These are phyloP conservation scores for Crax fasciolata DNA, from an alignment of 2,797 vertebrate species.

Conservation along the genomic window DNA sequence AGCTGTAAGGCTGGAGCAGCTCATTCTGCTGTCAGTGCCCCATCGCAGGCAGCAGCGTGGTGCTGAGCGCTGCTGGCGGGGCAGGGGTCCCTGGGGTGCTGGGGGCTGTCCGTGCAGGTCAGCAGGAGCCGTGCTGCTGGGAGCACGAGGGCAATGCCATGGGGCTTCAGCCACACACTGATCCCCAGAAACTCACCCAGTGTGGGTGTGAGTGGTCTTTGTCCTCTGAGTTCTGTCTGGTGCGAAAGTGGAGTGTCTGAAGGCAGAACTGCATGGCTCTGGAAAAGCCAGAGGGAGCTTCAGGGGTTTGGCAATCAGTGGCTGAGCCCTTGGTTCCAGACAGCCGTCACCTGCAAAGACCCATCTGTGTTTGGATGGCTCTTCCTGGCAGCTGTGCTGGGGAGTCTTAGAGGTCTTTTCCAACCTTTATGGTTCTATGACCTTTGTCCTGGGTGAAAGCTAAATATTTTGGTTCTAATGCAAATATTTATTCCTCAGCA, in stretches of 20 bases:
- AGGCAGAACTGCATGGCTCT: neutral
- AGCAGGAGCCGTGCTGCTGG: neutral
- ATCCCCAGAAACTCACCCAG: neutral
- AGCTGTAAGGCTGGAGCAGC: neutral
- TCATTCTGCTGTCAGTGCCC: neutral
- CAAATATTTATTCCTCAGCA: neutral
- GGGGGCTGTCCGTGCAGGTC: neutral
- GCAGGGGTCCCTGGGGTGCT: neutral
- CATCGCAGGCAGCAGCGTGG: neutral
- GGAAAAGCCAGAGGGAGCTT: neutral
- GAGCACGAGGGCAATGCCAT: neutral
- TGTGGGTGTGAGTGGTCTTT: neutral
- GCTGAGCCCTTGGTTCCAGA: neutral
- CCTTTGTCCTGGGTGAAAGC: neutral
- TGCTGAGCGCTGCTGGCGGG: neutral
- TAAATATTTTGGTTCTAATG: neutral
- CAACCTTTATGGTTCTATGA: too few relatives aligned
- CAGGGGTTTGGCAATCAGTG: neutral
- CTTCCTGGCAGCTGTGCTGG: too few relatives aligned
- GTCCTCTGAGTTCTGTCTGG: neutral
- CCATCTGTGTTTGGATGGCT: too few relatives aligned
- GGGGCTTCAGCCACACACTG: fast-evolving
- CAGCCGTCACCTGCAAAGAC: neutral
- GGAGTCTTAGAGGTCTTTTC: too few relatives aligned
- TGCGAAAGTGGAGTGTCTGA: neutral